Evolutionary conservation across 2,888 invertebrate genomes (phyloP).

Genomic region (Orthonevra nobilis): DNA sequence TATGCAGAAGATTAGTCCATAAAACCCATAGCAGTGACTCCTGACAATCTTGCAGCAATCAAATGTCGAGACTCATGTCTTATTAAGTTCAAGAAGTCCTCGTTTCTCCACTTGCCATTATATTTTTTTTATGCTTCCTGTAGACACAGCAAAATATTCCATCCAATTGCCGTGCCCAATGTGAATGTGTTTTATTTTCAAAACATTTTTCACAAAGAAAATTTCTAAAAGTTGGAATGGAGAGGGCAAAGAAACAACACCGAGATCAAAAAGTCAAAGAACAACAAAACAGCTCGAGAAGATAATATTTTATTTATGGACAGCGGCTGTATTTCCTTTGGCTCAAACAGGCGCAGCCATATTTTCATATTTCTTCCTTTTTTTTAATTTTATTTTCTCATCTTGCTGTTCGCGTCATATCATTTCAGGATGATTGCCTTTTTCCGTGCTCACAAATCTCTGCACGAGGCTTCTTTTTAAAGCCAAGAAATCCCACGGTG

Average conservation of each 20-base stretch:
- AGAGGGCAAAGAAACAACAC: neutral
- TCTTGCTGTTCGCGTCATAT: constrained; percentile 40
- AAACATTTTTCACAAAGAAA: too few relatives aligned
- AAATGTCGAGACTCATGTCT: neutral
- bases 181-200: too few relatives aligned
- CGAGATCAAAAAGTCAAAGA: neutral
- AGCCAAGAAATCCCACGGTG: constrained; percentile 10
- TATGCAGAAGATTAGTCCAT: neutral
- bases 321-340: constrained; percentile 29
- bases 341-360: constrained; percentile 17
- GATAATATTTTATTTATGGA: constrained; percentile 64
- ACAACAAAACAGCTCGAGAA: constrained; percentile 41
- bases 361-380: too few relatives aligned
- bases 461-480: constrained; percentile 31
- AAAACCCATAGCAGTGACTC: neutral
- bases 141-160: neutral
- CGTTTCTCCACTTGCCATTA: neutral
- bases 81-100: neutral
- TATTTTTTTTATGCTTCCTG: neutral
- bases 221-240: too few relatives aligned
- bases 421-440: constrained; percentile 57
- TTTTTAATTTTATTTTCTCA: constrained; percentile 37
- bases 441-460: constrained; percentile 36
- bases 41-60: neutral
- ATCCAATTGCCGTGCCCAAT: constrained; percentile 24